Conservation (phyloP, 2,797 vertebrate species). For the Crenuchus spilurus region DNA sequence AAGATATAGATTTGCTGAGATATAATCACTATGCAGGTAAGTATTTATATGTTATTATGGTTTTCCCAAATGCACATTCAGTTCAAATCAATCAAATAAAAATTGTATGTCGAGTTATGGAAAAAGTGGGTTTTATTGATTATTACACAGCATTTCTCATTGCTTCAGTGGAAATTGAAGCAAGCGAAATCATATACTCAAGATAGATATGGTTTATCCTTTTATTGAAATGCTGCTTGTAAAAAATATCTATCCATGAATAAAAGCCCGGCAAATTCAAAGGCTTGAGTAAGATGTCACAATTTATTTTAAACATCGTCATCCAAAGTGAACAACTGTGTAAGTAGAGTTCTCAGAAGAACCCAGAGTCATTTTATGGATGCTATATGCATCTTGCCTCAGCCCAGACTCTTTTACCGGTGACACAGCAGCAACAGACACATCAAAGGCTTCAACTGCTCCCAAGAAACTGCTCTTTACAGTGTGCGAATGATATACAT, state of each 20-base stretch:
- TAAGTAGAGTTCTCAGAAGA: constrained; percentile 13
- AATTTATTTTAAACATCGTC: constrained; percentile 25
- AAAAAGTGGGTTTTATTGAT: no score
- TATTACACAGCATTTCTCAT: no score
- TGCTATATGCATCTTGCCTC: constrained; percentile 20
- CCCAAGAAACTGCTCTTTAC: constrained; percentile 43
- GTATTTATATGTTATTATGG: neutral
- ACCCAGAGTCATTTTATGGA: constrained; percentile 11
- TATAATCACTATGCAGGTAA: neutral
- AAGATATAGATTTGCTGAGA: neutral
- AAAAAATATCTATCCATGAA: constrained; percentile 6
- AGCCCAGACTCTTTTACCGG: constrained; percentile 26
- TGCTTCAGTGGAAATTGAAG: no score
- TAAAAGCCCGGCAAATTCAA: constrained; percentile 15
- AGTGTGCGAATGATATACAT: constrained; percentile 31
- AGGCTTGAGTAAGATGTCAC: constrained; percentile 23
- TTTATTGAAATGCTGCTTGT: no score
- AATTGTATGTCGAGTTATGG: neutral
- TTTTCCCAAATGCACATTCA: neutral
- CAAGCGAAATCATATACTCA: no score
- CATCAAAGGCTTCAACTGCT: constrained; percentile 51
- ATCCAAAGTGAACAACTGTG: neutral
- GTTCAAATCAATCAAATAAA: neutral
- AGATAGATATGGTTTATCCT: no score
- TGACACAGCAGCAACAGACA: constrained; percentile 39